Base-by-base conservation (phyloP, 2,113 vertebrate genomes). In the Psophia crepitans region DNA sequence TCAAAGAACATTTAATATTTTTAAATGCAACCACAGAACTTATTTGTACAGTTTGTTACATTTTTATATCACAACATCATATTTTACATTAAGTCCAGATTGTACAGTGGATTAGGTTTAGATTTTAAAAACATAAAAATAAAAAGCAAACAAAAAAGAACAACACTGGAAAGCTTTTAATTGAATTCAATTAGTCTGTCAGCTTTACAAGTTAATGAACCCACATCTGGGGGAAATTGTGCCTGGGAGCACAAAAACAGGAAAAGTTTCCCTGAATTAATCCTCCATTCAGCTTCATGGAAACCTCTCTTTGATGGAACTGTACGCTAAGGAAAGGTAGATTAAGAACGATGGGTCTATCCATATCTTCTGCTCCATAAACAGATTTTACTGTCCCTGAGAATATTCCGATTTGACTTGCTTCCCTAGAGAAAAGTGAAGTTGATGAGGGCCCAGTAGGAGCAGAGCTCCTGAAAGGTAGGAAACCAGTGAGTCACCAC, bases 21-120 rank as follows among this genome's bases (percentile, higher is more conserved):
- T 89, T 35, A 87, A 95, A 91, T 64, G 12, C 39, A 96, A 65
- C 89, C 81, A 91, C 91, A 92, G 63, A 88, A 69, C 69, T 93
- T 95, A 89, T n/a, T 94, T 95, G 84, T 87, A 69, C 48, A 37
- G 46, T 91, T 79, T 65, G 61, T 68, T 76, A 76, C 44, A 85
- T 93, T 96, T 90, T 95, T 93, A 65, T 87, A 79, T 68, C 37
- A 65, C 74, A 79, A 57, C 89, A 84, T 76, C 61, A 79, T 60
- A 94, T 93, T 94, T 96, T 87, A 94, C 91, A 95, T 95, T 85
- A 76, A 93, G 44, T 83, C 84, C 87, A 96, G 89, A 96, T 44
- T 96, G 84, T 71, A 76, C 12, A 80, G 75, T 43, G 61, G 70
- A 87, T 84, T 93, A 82, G 35, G 49, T 71, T 94, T 64, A 63